phyloP scores from a whole-genome alignment of 2,113 vertebrate species.

The Falco punctatus region DNA sequence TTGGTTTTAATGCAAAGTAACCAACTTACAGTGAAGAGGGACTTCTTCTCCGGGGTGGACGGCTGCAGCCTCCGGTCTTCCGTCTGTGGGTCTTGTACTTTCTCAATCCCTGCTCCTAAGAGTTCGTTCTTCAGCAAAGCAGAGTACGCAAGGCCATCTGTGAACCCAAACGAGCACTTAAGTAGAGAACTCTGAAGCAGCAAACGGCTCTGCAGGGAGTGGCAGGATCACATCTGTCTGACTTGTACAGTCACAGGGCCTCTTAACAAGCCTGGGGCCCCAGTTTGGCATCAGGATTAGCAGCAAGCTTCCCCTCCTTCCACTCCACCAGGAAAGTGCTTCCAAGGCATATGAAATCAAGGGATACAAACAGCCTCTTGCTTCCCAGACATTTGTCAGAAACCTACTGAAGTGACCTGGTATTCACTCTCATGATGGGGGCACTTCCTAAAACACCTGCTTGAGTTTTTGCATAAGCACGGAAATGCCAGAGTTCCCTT shows the following conservation, averaged over 20 bases:
- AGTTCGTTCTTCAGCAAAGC: conserved; percentile 97
- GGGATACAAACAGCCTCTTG: neutral
- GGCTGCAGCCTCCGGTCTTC: conserved; percentile 94
- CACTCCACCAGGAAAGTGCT: neutral
- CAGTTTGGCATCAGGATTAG: neutral
- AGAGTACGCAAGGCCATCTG: conserved; percentile 94
- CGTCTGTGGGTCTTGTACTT: conserved; percentile 96
- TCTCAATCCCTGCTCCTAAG: conserved; percentile 94
- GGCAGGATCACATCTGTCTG: neutral
- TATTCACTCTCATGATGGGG: neutral
- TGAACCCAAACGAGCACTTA: neutral
- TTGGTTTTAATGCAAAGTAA: neutral
- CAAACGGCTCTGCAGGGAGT: neutral
- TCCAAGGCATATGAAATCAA: neutral
- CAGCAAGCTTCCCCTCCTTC: neutral
- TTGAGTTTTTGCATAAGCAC: neutral
- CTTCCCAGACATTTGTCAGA: accelerated
- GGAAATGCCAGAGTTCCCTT: accelerated
- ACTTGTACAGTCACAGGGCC: neutral
- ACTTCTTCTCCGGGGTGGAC: conserved; percentile 91
- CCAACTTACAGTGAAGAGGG: conserved; percentile 89
- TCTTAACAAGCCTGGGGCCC: neutral
- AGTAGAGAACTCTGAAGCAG: neutral
- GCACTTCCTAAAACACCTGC: neutral
- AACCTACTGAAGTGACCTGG: neutral